Evolutionary conservation across 1,140 invertebrate species (phyloP), one percentile per base, ranked within the genome.

Genomic region (Macrocentrus cingulum): DNA sequence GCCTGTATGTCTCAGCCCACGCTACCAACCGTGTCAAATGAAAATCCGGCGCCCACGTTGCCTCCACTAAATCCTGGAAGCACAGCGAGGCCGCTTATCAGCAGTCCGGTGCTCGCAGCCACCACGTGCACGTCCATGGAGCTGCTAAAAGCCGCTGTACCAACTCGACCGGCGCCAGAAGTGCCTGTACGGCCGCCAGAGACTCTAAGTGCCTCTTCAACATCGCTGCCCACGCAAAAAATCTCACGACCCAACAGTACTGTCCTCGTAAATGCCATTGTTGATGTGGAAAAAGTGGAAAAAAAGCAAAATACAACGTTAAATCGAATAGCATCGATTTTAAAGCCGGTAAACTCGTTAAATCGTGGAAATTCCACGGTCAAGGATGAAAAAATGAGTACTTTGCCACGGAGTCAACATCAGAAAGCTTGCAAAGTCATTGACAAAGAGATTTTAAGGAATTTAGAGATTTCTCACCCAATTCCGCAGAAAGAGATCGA

Each of bases 91-190:
- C 89, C 89, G 0, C 80, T 90, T 8, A 92, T 93, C 54, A 91
- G 90, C 16, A 87, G 86, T 57, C 91, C 90, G 0, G 88, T 91
- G 19, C 71, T 93, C 13, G 88, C 91, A 64, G 85, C 85, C 1
- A 91, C 90, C 0, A 92, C 90, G 0, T 87, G 88, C 59, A 87
- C 88, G 1, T 89, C 88, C 0, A 87, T 89, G 60, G 87, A 91
- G 55, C 64, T 90, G 8, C 83, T 85, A 39, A 83, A 82, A 1
- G 84, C 82, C 0, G 76, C 84, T 62, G 76, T 83, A 0, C 84
- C 83, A 1, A 64, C 80, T 6, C 77, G 82, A 68, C 73, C 78
- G n/a, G 84, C 83, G 1, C 68, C 69, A 7, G 70, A 72, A 16
- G 56, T 74, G 2, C 85, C 83, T 0, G 79, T 70, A 0, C 72